These are phyloP conservation scores for Hyperoplus immaculatus DNA, from an alignment of 2,797 vertebrate species.

Conservation along the genomic window DNA sequence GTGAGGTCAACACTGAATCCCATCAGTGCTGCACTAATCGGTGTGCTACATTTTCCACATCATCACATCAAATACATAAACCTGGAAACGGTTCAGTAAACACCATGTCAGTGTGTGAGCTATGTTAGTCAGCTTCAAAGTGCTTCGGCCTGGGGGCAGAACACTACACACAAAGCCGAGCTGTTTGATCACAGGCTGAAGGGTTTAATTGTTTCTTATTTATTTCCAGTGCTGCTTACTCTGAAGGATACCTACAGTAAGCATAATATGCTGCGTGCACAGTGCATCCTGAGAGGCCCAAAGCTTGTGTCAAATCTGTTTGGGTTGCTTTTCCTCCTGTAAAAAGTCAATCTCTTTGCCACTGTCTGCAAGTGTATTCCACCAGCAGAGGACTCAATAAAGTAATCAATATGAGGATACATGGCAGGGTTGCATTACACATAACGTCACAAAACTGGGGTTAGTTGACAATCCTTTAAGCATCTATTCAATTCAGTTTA, in stretches of 20 bases:
- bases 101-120: constrained; percentile 56
- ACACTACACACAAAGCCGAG: constrained; percentile 60
- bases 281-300: constrained; percentile 48
- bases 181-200: constrained; percentile 68
- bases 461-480: constrained; percentile 3
- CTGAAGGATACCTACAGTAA: constrained; percentile 37
- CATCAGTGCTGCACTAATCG: constrained; percentile 44
- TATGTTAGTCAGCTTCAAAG: constrained; percentile 57
- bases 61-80: constrained; percentile 61
- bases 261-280: constrained; percentile 36
- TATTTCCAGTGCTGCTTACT: constrained; percentile 52
- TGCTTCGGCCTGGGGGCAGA: constrained; percentile 61
- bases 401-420: constrained; percentile 40
- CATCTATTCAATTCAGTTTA: no score
- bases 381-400: constrained; percentile 44
- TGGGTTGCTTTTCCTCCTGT: constrained; percentile 13
- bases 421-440: constrained; percentile 34
- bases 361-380: constrained; percentile 12
- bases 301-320: constrained; percentile 31
- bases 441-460: constrained; percentile 25
- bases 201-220: constrained; percentile 75
- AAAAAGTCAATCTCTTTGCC: constrained; percentile 13
- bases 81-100: constrained; percentile 58
- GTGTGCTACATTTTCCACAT: constrained; percentile 72
- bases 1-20: constrained; percentile 10